phyloP scores from a whole-genome alignment of 2,888 invertebrate species.

The Xylocampa areola region DNA sequence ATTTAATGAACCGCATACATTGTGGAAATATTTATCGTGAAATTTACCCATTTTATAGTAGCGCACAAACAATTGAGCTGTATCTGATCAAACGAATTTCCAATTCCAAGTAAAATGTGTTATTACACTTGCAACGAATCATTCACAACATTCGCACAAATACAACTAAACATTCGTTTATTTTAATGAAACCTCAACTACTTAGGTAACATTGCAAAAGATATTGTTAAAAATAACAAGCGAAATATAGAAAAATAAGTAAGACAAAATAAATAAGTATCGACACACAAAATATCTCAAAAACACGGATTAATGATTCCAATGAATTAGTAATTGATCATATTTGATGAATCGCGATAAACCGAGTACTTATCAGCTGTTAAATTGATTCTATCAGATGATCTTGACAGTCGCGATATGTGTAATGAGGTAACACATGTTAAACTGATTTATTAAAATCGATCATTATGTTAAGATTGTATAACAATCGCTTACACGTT shows the following conservation, averaged over 20 bases:
- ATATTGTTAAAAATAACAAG: neutral
- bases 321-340: constrained; percentile 28
- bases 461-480: constrained; percentile 50
- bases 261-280: constrained; percentile 3
- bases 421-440: constrained; percentile 56
- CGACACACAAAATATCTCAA: constrained; percentile 10
- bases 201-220: constrained; percentile 1
- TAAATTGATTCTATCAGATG: constrained; percentile 36
- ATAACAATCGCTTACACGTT: constrained; percentile 41
- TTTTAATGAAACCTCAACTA: constrained; percentile 12
- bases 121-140: constrained; percentile 10
- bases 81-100: constrained; percentile 28
- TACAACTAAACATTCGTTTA: constrained; percentile 19
- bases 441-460: constrained; percentile 49
- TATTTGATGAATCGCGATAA: constrained; percentile 36
- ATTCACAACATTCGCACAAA: constrained; percentile 4
- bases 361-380: constrained; percentile 29
- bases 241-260: neutral
- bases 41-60: constrained; percentile 15
- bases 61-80: constrained; percentile 16
- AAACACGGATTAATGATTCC: constrained; percentile 30
- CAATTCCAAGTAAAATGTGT: constrained; percentile 23
- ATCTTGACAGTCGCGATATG: constrained; percentile 50
- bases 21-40: constrained; percentile 15
- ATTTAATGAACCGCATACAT: constrained; percentile 19